These are phyloP conservation scores for Pristionchus fissidentatus DNA, from an alignment of 2,888 invertebrate species.

Conservation along the genomic window DNA sequence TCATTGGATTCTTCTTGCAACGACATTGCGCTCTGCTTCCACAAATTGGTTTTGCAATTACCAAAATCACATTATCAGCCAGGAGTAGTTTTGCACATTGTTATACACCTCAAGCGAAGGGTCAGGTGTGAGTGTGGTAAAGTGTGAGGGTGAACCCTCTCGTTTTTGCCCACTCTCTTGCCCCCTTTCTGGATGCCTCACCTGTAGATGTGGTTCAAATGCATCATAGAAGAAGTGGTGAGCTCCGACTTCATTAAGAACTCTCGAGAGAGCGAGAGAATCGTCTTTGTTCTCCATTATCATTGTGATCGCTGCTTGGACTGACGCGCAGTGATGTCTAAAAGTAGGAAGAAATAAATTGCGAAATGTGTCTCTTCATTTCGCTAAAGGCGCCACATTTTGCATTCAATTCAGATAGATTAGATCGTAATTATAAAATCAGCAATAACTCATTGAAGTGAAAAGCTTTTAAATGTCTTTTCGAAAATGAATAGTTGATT, in stretches of 20 bases:
- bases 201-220: constrained; percentile 72
- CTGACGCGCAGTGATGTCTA: constrained; percentile 69
- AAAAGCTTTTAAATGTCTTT: not conserved
- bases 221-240: constrained; percentile 75
- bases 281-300: constrained; percentile 74
- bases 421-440: not conserved
- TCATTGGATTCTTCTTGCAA: too few relatives aligned
- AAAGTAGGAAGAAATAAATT: not conserved
- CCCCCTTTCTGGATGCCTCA: constrained; percentile 37
- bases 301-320: constrained; percentile 72
- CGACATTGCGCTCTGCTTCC: too few relatives aligned
- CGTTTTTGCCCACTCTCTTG: too few relatives aligned
- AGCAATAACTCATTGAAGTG: constrained; percentile 4
- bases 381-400: not conserved
- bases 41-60: too few relatives aligned
- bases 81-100: too few relatives aligned
- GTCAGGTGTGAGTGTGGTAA: not conserved
- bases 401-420: not conserved
- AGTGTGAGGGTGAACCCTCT: too few relatives aligned
- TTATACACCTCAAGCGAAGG: too few relatives aligned
- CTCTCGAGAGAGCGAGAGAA: constrained; percentile 51
- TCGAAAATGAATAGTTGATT: too few relatives aligned
- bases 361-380: too few relatives aligned
- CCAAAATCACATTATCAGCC: too few relatives aligned
- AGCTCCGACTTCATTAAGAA: constrained; percentile 72